A percentile compares a stretch with the other conserved stretches of the same genome.
These are phyloP conservation scores for Atta colombica DNA, from an alignment of 1,140 invertebrate species.

Conservation along the genomic window DNA sequence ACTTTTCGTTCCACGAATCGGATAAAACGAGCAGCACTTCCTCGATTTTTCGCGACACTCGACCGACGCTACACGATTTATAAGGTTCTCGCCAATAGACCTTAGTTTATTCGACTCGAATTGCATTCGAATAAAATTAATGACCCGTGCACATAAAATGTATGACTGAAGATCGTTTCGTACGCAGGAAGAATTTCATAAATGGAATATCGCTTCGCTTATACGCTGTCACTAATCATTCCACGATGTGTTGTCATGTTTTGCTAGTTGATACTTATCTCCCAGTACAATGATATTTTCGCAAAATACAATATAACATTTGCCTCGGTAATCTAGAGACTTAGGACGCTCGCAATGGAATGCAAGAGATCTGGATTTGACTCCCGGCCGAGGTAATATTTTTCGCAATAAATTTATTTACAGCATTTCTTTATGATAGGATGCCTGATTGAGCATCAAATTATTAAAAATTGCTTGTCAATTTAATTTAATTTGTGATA, in stretches of 20 bases:
- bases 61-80: slow-evolving; percentile 27
- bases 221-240: neutral
- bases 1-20: slow-evolving; percentile 30
- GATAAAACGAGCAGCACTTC: slow-evolving; percentile 23
- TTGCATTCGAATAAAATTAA: slow-evolving; percentile 42
- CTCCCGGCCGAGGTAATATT: no score
- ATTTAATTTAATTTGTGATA: no score
- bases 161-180: neutral
- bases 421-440: no score
- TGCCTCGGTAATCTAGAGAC: no score
- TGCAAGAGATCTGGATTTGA: no score
- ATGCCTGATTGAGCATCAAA: no score
- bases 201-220: neutral
- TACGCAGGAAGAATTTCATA: slow-evolving; percentile 3
- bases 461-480: no score
- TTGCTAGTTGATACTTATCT: slow-evolving; percentile 20
- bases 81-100: slow-evolving; percentile 40
- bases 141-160: neutral
- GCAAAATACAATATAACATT: slow-evolving; percentile 1
- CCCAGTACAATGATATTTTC: neutral
- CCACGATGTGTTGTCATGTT: neutral
- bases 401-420: no score
- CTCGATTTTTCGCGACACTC: slow-evolving; percentile 37
- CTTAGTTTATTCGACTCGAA: slow-evolving; percentile 20
- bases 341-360: no score